Evolutionary conservation across 2,797 vertebrate genomes (phyloP).

Genomic region (Lutjanus campechanus): DNA sequence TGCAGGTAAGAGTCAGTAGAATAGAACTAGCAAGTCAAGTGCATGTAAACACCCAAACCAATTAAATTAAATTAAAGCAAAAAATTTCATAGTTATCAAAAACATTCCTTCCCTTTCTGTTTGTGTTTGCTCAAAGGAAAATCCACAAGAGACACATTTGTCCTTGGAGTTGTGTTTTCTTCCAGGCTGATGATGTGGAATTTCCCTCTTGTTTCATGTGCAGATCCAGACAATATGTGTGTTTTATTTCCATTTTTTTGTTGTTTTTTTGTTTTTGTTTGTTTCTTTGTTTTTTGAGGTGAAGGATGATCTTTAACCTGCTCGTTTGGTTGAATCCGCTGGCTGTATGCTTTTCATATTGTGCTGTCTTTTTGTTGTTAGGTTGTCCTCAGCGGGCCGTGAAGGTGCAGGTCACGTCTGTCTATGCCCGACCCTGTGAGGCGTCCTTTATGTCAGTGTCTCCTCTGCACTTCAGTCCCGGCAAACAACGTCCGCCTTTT

Average conservation of each 20-base stretch:
- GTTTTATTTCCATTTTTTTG: constrained; percentile 7
- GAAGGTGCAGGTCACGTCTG: constrained; percentile 43
- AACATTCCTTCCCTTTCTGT: constrained; percentile 81
- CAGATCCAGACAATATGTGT: constrained; percentile 40
- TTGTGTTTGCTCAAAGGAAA: constrained; percentile 64
- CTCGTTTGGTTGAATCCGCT: constrained; percentile 56
- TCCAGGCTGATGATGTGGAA: constrained; percentile 49
- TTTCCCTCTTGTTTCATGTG: constrained; percentile 43
- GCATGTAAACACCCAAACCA: constrained; percentile 74
- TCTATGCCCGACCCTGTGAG: constrained; percentile 4
- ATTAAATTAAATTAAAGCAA: constrained; percentile 83
- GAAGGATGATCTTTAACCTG: constrained; percentile 43
- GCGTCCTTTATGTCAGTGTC: constrained; percentile 26
- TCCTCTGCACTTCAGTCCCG: constrained; percentile 51
- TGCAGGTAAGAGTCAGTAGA: constrained; percentile 83
- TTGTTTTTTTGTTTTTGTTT: background rate
- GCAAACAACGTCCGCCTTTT: constrained; percentile 69
- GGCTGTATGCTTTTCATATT: constrained; percentile 63
- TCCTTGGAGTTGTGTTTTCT: constrained; percentile 44
- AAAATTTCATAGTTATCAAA: constrained; percentile 82
- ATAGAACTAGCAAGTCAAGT: constrained; percentile 80
- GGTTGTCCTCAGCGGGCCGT: constrained; percentile 40
- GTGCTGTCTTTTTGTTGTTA: constrained; percentile 76
- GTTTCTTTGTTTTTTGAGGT: constrained; percentile 23
- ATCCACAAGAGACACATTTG: constrained; percentile 51